phyloP scores from a whole-genome alignment of 1,140 invertebrate species.

The Rhynchophorus ferrugineus region DNA sequence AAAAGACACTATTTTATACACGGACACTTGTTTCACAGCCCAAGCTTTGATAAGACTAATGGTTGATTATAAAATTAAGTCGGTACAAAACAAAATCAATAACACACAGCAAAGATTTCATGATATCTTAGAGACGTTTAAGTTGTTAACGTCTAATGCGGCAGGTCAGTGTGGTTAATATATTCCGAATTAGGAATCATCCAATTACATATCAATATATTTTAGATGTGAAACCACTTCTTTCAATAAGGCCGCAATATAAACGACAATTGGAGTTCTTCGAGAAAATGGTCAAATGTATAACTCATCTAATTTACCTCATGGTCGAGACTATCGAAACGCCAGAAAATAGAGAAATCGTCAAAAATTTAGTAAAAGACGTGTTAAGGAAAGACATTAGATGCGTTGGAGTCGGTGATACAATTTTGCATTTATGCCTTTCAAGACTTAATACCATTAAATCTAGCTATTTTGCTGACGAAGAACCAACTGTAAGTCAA shows the following conservation, averaged over 20 bases:
- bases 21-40: conserved; percentile 74
- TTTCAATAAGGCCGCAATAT: conserved; percentile 61
- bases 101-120: conserved; percentile 55
- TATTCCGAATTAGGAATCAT: no score
- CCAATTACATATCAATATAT: conserved; percentile 17
- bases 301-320: conserved; percentile 74
- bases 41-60: conserved; percentile 71
- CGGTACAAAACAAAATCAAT: conserved; percentile 42
- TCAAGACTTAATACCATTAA: conserved; percentile 72
- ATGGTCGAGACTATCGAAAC: conserved; percentile 55
- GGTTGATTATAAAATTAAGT: conserved; percentile 67
- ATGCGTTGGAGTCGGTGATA: conserved; percentile 64
- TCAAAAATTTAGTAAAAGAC: conserved; percentile 42
- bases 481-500: conserved; percentile 48
- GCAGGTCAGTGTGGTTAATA: conserved; percentile 17
- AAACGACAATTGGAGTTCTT: conserved; percentile 75
- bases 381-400: conserved; percentile 58
- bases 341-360: conserved; percentile 41
- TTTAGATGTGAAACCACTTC: conserved; percentile 50
- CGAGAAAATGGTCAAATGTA: conserved; percentile 69
- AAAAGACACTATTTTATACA: conserved; percentile 57
- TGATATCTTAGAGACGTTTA: conserved; percentile 67
- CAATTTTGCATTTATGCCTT: conserved; percentile 72
- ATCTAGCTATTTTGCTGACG: conserved; percentile 68
- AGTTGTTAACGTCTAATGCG: conserved; percentile 54